A percentile compares a stretch with the other conserved stretches of the same genome.
phyloP scores from a whole-genome alignment of 2,797 vertebrate species.

The Gila robusta region DNA sequence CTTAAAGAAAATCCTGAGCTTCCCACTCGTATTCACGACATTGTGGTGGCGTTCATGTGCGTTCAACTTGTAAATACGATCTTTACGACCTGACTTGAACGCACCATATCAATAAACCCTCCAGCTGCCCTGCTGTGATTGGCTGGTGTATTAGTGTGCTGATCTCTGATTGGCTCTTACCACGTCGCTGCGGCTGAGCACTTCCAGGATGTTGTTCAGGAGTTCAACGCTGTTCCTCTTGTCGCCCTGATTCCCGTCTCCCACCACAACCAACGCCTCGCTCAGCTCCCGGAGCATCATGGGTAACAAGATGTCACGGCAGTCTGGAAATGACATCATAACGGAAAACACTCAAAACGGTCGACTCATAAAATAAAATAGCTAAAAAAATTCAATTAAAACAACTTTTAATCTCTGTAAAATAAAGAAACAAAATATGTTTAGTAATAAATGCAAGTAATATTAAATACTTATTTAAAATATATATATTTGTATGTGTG shows the following conservation, averaged over 20 bases:
- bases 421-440: background rate
- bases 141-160: background rate
- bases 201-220: conserved; percentile 94
- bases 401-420: background rate
- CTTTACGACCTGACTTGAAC: too few relatives aligned
- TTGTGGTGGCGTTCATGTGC: too few relatives aligned
- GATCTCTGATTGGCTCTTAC: conserved; percentile 78
- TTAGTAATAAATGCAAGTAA: background rate
- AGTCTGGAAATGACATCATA: conserved; percentile 79
- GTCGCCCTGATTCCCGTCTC: conserved; percentile 77
- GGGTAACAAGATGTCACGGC: conserved; percentile 93
- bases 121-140: background rate
- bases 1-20: too few relatives aligned
- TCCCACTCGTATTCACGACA: too few relatives aligned
- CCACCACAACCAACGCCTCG: conserved; percentile 79
- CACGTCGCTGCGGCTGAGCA: conserved; percentile 88
- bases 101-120: background rate
- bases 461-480: background rate
- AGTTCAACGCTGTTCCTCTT: conserved; percentile 87
- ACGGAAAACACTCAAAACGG: background rate
- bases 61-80: too few relatives aligned
- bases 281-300: conserved; percentile 94
- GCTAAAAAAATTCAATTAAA: background rate
- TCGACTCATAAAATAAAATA: background rate
- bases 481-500: too few relatives aligned